phyloP scores from a whole-genome alignment of 2,888 invertebrate genomes.

The Dolomedes plantarius region DNA sequence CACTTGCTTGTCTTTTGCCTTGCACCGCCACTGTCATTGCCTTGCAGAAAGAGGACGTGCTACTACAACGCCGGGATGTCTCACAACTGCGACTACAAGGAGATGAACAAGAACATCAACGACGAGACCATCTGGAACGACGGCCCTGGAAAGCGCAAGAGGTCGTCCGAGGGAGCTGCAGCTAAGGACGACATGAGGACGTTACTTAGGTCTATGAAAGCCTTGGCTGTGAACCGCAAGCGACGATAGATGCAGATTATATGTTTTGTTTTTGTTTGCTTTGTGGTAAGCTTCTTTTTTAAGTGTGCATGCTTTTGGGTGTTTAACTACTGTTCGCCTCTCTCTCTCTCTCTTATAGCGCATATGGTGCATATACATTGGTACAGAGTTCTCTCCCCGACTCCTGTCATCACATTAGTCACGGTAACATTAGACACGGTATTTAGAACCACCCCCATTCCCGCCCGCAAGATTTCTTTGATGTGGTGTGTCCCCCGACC shows the following conservation, averaged over 20 bases:
- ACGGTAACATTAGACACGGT: too few species aligned
- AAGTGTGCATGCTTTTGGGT: too few species aligned
- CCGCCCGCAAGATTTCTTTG: too few species aligned
- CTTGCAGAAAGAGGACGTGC: conserved; percentile 76
- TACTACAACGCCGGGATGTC: conserved; percentile 77
- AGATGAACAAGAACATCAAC: conserved; percentile 75
- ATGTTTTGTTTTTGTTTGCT: conserved; percentile 21
- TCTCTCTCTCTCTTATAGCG: too few species aligned
- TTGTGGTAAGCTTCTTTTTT: conserved; percentile 43
- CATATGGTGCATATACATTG: too few species aligned
- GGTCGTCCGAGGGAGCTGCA: conserved; percentile 24
- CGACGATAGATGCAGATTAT: conserved; percentile 21
- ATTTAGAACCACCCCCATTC: too few species aligned
- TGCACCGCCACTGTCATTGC: background rate
- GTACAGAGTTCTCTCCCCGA: too few species aligned
- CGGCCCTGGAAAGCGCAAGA: conserved; percentile 75
- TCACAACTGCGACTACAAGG: conserved; percentile 77
- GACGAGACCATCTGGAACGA: conserved; percentile 75
- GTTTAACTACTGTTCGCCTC: too few species aligned
- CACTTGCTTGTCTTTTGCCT: background rate
- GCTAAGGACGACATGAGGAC: conserved; percentile 17
- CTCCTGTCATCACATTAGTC: too few species aligned
- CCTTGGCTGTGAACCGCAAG: conserved; percentile 22
- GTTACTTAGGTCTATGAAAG: conserved; percentile 47
- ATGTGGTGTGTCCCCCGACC: too few species aligned